phyloP scores from a whole-genome alignment of 2,888 invertebrate genomes.

The Tethea ocularis region DNA sequence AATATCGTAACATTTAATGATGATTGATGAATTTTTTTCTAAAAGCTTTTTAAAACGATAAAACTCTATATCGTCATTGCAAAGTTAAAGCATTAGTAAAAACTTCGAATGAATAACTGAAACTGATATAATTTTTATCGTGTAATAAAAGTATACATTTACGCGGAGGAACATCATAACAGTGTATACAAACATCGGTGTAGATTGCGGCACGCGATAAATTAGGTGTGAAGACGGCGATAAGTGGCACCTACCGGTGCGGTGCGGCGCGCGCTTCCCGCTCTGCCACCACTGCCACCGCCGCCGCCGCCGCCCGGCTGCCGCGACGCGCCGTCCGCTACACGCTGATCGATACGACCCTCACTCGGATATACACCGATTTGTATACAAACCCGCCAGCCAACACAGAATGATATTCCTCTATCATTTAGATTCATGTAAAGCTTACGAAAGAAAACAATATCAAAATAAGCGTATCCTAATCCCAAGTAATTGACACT shows the following conservation, averaged over 20 bases:
- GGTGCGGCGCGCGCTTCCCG: constrained; percentile 51
- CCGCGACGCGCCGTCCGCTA: constrained; percentile 36
- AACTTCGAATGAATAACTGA: constrained; percentile 19
- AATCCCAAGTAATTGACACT: no score
- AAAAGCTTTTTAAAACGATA: no score
- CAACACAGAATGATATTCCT: constrained; percentile 44
- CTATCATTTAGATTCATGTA: constrained; percentile 14
- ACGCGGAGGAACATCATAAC: constrained; percentile 46
- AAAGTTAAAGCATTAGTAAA: constrained; percentile 2
- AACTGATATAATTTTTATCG: constrained; percentile 36
- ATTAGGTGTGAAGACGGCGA: constrained; percentile 79
- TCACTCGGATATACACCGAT: constrained; percentile 52
- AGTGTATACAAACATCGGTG: constrained; percentile 57
- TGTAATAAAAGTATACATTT: constrained; percentile 42
- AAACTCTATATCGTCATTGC: background rate
- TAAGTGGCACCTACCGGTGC: constrained; percentile 67
- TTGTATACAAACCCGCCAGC: constrained; percentile 47
- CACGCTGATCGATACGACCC: constrained; percentile 53
- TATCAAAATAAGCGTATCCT: background rate
- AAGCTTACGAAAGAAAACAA: background rate
- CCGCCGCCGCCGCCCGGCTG: constrained; percentile 19
- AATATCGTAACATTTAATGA: no score
- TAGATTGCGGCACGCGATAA: constrained; percentile 75
- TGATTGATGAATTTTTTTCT: no score
- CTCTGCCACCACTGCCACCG: constrained; percentile 31